Evolutionary conservation across 30 jellyfish, hydroid and myxozoan genomes (phyloP).

Genomic region (Mastigias papua): DNA sequence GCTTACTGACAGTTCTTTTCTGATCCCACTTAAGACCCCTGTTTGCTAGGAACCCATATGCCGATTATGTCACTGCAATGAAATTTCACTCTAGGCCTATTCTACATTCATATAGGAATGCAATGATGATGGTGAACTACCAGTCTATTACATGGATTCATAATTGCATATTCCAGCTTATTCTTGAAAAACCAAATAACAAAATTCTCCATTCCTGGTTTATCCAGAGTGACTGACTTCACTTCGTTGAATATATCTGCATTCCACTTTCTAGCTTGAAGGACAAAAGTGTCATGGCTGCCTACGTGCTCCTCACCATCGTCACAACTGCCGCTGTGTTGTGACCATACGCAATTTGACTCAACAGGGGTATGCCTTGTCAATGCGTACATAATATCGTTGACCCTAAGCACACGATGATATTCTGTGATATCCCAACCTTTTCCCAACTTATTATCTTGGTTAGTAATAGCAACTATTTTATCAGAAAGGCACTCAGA

Average conservation of each 20-base stretch:
- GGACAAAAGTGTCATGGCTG: conserved; percentile 74
- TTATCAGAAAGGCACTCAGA: neutral
- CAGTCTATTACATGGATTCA: conserved; percentile 21
- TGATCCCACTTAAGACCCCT: no score
- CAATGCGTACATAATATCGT: conserved; percentile 23
- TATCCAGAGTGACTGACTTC: conserved; percentile 2
- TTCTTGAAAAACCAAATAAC: conserved; percentile 32
- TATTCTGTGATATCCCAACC: conserved; percentile 17
- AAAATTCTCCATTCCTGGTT: conserved; percentile 33
- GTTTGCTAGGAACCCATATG: no score
- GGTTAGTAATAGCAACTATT: conserved; percentile 28
- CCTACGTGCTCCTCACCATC: conserved; percentile 57
- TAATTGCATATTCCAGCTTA: conserved; percentile 1
- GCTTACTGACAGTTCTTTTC: no score
- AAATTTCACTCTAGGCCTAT: no score
- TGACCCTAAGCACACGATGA: neutral
- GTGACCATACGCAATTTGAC: neutral
- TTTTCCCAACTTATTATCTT: conserved; percentile 35
- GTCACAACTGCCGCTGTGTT: conserved; percentile 14
- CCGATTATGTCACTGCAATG: no score
- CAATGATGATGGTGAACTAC: conserved; percentile 37
- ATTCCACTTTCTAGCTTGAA: conserved; percentile 21
- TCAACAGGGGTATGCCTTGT: conserved; percentile 32
- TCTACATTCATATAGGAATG: neutral
- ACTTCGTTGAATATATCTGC: neutral